Conservation (phyloP, 2,888 invertebrate genomes). For the Carpatolechia fugitivella region DNA sequence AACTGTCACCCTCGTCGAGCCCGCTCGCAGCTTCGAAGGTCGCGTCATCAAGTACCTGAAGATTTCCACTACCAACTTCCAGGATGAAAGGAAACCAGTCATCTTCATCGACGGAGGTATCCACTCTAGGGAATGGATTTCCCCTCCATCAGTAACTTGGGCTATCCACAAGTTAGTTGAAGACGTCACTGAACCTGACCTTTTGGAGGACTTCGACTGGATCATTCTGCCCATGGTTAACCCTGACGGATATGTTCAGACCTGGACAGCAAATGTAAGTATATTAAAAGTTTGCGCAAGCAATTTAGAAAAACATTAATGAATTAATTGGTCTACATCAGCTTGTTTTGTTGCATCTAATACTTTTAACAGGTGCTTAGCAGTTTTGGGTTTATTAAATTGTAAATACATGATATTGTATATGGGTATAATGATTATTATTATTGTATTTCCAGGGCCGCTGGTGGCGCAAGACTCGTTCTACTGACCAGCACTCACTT, state of each 20-base stretch:
- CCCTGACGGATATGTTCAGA: constrained; percentile 85
- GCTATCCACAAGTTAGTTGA: constrained; percentile 80
- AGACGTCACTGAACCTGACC: constrained; percentile 73
- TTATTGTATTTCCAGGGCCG: constrained; percentile 56
- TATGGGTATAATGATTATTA: background rate
- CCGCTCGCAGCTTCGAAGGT: constrained; percentile 78
- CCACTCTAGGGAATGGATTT: constrained; percentile 86
- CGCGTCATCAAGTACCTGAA: constrained; percentile 77
- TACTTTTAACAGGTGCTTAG: too few species aligned
- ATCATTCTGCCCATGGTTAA: constrained; percentile 82
- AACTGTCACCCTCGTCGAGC: constrained; percentile 44
- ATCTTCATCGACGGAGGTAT: constrained; percentile 81
- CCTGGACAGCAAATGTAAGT: constrained; percentile 62
- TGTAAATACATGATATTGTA: too few species aligned
- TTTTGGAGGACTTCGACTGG: constrained; percentile 82
- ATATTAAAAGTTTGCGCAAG: background rate
- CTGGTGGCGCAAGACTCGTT: constrained; percentile 85
- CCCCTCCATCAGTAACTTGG: constrained; percentile 82
- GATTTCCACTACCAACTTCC: constrained; percentile 72
- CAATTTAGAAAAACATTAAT: too few species aligned
- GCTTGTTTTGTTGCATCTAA: too few species aligned
- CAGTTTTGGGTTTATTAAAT: too few species aligned
- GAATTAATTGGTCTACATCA: too few species aligned
- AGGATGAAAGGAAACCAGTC: constrained; percentile 68
- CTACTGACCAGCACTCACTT: constrained; percentile 49